A percentile compares a stretch with the other conserved stretches of the same genome.
phyloP scores from a whole-genome alignment of 2,113 vertebrate species.

The Phalacrocorax carbo region DNA sequence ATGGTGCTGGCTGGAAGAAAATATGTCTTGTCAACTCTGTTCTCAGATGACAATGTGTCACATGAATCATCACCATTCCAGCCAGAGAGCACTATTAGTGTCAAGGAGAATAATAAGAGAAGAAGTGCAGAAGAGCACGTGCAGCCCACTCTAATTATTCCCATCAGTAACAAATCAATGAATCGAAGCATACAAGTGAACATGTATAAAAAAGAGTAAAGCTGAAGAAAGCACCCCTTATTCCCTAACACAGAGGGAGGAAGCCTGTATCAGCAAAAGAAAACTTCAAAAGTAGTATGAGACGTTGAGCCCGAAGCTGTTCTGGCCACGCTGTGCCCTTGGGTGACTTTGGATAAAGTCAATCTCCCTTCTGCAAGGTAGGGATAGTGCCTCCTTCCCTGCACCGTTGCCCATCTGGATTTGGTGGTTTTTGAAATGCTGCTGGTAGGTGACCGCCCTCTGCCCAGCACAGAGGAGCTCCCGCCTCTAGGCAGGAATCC shows the following conservation, averaged over 20 bases:
- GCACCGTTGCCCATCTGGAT: neutral
- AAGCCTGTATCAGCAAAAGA: neutral
- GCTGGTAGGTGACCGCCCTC: neutral
- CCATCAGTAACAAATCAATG: neutral
- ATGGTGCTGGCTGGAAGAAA: neutral
- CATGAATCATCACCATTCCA: neutral
- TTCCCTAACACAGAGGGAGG: neutral
- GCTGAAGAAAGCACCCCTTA: neutral
- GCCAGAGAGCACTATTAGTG: slow-evolving; percentile 7
- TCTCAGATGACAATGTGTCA: slow-evolving; percentile 2
- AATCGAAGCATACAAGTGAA: neutral
- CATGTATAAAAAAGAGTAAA: neutral
- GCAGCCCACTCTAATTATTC: neutral
- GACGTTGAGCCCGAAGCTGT: neutral
- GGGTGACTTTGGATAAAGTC: neutral
- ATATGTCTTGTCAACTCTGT: neutral
- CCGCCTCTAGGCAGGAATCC: neutral
- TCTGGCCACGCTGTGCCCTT: neutral
- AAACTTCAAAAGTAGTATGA: neutral
- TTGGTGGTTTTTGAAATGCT: neutral
- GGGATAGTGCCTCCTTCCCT: neutral
- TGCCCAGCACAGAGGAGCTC: neutral
- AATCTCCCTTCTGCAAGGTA: neutral
- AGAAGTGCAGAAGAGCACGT: neutral
- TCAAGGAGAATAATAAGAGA: slow-evolving; percentile 27